Evolutionary conservation across 2,888 invertebrate genomes (phyloP), one percentile per base, ranked within the genome.

Genomic region (Drosophila setosimentum): DNA sequence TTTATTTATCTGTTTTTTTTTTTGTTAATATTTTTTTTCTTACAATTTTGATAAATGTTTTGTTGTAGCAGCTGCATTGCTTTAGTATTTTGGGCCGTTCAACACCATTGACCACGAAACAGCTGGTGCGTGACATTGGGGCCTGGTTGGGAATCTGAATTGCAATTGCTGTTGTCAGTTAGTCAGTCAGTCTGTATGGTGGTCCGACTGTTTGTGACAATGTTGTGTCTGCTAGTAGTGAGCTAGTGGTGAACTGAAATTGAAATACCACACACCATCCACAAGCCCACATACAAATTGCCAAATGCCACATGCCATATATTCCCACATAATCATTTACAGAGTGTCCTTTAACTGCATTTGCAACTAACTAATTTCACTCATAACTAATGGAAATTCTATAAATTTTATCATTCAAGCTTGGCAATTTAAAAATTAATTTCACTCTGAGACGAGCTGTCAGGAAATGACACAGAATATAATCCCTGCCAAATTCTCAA

Each of bases 41-140:
- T 27, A 35, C 42, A 49, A n/a, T 59, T 63, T 64, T 37, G 18
- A 57, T 53, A n/a, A 51, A 50, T 58, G 37, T 55, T 74, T 42
- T 58, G 51, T 21, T 40, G 45, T 29, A 11, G 53, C 33, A 32
- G 57, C 58, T 63, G 62, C 58, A 33, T 35, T 49, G 63, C 59
- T 53, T 54, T 66, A 49, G 72, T 51, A 68, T 51, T 53, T 60
- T 33, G 55, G 51, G 30, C 50, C 72, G 82, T 72, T 80, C 78
- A 63, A 81, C 65, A 65, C 82, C 81, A 81, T 78, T 82, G 81
- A 78, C 85, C 85, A 85, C 80, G 62, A 79, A 84, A 70, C 67
- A 68, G 82, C 66, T 64, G 78, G 65, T 64, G 82, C 84, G 69
- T 80, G 74, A 74, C 71, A 68, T 37, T 69, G 73, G 35, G 13